Evolutionary conservation across 2,797 vertebrate species (phyloP), one percentile per base, ranked within the genome.

Genomic region (Chloroceryle amazona): DNA sequence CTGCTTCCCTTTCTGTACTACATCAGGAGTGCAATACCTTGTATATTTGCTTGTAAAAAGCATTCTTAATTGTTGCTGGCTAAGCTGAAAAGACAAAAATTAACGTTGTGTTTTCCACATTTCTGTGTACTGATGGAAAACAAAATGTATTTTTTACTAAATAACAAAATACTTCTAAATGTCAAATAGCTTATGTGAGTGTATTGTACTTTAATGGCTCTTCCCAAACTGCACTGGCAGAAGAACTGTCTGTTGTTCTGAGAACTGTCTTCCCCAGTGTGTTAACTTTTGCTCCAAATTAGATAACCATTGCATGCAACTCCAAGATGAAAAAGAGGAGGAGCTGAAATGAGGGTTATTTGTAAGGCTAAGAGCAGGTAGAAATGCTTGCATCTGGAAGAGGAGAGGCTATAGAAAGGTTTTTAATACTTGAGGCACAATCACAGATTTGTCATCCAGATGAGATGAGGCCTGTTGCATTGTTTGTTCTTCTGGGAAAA

Each of bases 61-160:
- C 22, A 6, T 67, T 39, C 58, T 63, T 84, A 44, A 42, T 74
- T 91, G 61, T 18, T 81, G 54, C 51, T 90, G 80, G 42, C 61
- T 95, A 26, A 92, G 22, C 72, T 94, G 85, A 76, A 84, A 73
- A 63, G 47, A 47, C 85, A 49, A 9, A 66, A 65, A 37, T 6
- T 44, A 81, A 25, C 60, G 73, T 58, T 87, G 46, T 22, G 12
- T 80, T 82, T 80, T 41, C 55, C 52, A 39, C 29, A 11, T 80
- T 79, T 90, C 39, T 95, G 7, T 84, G 35, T 73, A 44, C 22
- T 65, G 52, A 44, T 76, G 44, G 68, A 94, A 12, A 65, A 79
- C 49, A 73, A 75, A 85, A 67, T 67, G 80, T 84, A 71, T 92
- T 96, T 96, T 96, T 25, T 97, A 85, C 81, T 89, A 90, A 94